Conservation (phyloP, 2,113 vertebrate species). For the Tupaia chinensis region DNA sequence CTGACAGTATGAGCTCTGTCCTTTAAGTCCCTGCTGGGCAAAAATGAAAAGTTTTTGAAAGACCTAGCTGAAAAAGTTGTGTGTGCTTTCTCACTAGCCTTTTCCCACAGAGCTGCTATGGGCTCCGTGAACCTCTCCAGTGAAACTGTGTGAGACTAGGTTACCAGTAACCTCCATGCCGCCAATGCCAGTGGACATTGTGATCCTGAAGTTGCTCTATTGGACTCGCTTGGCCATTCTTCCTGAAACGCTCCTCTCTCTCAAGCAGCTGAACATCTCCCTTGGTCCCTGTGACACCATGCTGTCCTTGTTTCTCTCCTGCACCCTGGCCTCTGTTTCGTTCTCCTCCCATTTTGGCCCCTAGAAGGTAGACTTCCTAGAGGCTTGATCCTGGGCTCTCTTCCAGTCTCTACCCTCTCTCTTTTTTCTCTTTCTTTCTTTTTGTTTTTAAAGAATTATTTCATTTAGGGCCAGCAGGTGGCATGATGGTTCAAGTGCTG, state of each 20-base stretch:
- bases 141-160: rapidly evolving
- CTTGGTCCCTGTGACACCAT: background rate
- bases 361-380: background rate
- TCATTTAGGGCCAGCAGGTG: no score
- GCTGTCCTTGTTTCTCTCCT: no score
- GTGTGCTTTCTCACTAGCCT: rapidly evolving
- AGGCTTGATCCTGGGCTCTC: background rate
- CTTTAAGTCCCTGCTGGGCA: no score
- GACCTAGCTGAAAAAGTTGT: background rate
- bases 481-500: no score
- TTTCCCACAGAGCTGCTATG: rapidly evolving
- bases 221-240: background rate
- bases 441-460: no score
- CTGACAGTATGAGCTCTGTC: no score
- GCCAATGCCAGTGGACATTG: background rate
- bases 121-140: rapidly evolving
- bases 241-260: background rate
- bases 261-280: background rate
- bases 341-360: background rate
- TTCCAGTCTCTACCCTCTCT: background rate
- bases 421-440: no score
- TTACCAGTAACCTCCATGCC: background rate
- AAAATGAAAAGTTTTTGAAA: background rate
- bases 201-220: background rate
- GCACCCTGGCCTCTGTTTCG: background rate